phyloP scores from a whole-genome alignment of 2,888 invertebrate species.

The Ochropleura plecta region DNA sequence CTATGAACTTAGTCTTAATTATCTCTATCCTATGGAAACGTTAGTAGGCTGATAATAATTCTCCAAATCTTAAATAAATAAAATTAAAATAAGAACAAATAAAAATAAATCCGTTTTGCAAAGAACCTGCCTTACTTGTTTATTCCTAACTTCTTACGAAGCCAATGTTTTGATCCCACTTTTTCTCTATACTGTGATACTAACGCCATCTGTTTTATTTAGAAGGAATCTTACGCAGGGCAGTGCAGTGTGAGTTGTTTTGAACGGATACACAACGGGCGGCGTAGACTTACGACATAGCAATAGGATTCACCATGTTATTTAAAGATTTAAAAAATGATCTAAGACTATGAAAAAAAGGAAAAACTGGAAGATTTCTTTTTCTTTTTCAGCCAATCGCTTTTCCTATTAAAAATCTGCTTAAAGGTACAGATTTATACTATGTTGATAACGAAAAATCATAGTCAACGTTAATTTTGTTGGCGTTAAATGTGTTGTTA shows the following conservation, averaged over 20 bases:
- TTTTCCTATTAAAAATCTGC: too few relatives aligned
- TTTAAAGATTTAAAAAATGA: too few relatives aligned
- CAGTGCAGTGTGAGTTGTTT: background rate
- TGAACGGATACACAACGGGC: background rate
- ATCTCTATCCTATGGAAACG: background rate
- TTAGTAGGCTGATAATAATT: background rate
- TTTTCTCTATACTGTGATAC: background rate
- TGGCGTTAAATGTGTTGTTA: too few relatives aligned
- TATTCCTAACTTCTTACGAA: background rate
- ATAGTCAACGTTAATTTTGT: too few relatives aligned
- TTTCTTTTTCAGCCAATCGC: too few relatives aligned
- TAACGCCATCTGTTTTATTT: constrained; percentile 27
- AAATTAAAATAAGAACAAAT: background rate
- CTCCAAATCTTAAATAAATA: background rate
- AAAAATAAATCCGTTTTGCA: constrained; percentile 12
- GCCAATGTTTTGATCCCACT: background rate
- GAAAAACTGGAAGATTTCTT: too few relatives aligned
- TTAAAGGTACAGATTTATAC: too few relatives aligned
- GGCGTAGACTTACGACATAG: background rate
- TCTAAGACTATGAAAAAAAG: too few relatives aligned
- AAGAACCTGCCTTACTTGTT: background rate
- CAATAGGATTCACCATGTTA: too few relatives aligned
- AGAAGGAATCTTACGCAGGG: background rate
- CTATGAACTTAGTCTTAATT: too few relatives aligned
- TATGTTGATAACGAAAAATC: too few relatives aligned